Conservation (phyloP, 64 coral and sea anemone genomes). For the Platygyra sinensis region DNA sequence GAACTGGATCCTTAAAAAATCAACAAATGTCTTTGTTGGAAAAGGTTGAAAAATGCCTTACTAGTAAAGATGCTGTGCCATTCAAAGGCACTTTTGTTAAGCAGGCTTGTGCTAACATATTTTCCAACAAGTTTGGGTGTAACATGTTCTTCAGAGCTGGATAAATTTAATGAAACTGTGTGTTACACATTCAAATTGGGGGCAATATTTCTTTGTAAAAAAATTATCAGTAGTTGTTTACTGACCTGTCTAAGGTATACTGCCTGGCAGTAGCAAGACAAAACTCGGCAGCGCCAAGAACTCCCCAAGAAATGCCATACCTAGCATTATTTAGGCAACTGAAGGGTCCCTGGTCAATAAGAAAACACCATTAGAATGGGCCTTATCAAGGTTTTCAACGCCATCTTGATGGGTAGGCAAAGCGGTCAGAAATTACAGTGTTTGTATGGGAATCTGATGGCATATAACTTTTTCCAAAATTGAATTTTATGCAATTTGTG, state of each 20-base stretch:
- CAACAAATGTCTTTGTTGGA: background rate
- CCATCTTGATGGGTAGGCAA: too few species aligned
- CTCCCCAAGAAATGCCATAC: constrained; percentile 93
- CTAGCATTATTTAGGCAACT: constrained; percentile 96
- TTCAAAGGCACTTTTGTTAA: background rate
- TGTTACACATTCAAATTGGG: background rate
- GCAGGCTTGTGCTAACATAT: background rate
- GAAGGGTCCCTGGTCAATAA: constrained; percentile 81
- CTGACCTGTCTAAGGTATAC: constrained; percentile 91
- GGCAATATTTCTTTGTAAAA: background rate
- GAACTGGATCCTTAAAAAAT: constrained; percentile 75
- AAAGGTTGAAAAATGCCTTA: background rate
- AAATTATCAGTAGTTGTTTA: background rate
- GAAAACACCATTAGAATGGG: background rate
- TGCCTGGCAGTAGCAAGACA: constrained; percentile 98
- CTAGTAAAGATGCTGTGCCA: background rate
- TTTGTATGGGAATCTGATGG: too few species aligned
- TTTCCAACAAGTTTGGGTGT: too few species aligned
- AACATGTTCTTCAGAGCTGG: too few species aligned
- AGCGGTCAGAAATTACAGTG: too few species aligned
- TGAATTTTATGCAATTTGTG: too few species aligned
- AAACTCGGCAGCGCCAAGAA: constrained; percentile 93
- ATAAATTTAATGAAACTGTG: background rate
- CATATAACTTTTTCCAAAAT: too few species aligned
- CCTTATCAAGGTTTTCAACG: too few species aligned